phyloP scores from a whole-genome alignment of 2,888 invertebrate species.

The Teleogryllus oceanicus region DNA sequence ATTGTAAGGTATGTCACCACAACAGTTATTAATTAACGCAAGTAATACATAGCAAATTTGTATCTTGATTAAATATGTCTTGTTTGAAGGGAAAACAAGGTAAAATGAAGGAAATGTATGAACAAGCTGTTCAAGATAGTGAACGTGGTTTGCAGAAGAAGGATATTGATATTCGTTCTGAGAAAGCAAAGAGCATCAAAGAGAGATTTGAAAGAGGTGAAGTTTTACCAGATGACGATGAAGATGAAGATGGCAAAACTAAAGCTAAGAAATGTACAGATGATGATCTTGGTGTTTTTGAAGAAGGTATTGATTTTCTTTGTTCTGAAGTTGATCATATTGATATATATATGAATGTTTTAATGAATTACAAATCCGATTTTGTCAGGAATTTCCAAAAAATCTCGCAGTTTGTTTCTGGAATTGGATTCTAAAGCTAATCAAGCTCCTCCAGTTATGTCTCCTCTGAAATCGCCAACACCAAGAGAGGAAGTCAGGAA shows the following conservation, averaged over 20 bases:
- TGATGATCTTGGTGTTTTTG: slow-evolving; percentile 72
- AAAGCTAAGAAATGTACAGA: slow-evolving; percentile 57
- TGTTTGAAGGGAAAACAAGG: slow-evolving; percentile 75
- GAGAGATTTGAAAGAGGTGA: slow-evolving; percentile 80
- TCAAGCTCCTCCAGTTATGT: slow-evolving; percentile 45
- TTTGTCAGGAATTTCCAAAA: slow-evolving; percentile 73
- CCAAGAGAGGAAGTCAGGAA: slow-evolving; percentile 58
- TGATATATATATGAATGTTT: background rate
- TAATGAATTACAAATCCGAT: too few species aligned
- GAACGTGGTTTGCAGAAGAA: slow-evolving; percentile 54
- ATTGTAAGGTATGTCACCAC: slow-evolving; percentile 20
- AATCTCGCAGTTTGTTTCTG: slow-evolving; percentile 80
- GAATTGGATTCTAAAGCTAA: slow-evolving; percentile 73
- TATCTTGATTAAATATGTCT: slow-evolving; percentile 29
- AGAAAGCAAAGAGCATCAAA: slow-evolving; percentile 64
- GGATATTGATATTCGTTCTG: slow-evolving; percentile 54
- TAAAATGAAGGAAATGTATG: slow-evolving; percentile 87
- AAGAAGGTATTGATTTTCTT: slow-evolving; percentile 59
- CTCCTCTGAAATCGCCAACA: slow-evolving; percentile 56
- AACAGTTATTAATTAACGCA: background rate
- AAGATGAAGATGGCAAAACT: slow-evolving; percentile 50
- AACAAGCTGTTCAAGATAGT: slow-evolving; percentile 81
- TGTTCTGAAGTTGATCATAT: background rate
- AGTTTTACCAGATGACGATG: slow-evolving; percentile 55
- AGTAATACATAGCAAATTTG: background rate